These are phyloP conservation scores for Emydura subglobosa DNA, from an alignment of 2,113 vertebrate species.

Conservation along the genomic window DNA sequence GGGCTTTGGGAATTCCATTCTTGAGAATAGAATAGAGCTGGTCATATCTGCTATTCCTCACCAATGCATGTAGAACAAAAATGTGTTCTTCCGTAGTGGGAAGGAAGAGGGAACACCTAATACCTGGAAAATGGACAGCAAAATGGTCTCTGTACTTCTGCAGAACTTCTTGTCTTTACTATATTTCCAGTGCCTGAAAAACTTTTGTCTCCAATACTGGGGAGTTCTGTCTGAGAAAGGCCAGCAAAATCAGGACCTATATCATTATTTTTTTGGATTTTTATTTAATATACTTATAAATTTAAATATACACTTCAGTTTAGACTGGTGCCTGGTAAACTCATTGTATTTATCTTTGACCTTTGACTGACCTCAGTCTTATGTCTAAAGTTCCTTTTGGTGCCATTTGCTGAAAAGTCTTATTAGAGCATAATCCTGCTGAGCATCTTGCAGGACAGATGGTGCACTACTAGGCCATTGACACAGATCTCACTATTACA, in stretches of 20 bases:
- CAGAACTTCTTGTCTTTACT: not conserved
- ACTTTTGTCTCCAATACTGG: not conserved
- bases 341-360: conserved; percentile 50
- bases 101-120: not conserved
- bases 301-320: not conserved
- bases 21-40: not conserved
- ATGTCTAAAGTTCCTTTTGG: conserved; percentile 69
- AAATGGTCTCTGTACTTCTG: not conserved
- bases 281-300: not conserved
- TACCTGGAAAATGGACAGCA: not conserved
- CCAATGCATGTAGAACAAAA: not conserved
- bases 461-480: conserved; percentile 49
- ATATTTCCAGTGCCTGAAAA: not conserved
- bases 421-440: conserved; percentile 64
- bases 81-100: not conserved
- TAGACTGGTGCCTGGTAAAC: conserved; percentile 1
- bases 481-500: conserved; percentile 45
- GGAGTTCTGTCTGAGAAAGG: not conserved
- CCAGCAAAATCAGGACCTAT: not conserved
- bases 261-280: not conserved
- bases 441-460: conserved; percentile 61
- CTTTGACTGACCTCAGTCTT: conserved; percentile 58
- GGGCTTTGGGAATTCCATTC: not conserved
- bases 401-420: conserved; percentile 71
- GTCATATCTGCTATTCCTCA: not conserved